A percentile compares a stretch with the other conserved stretches of the same genome.
phyloP scores from a whole-genome alignment of 1,140 invertebrate genomes.

The Heliothis subflexa region DNA sequence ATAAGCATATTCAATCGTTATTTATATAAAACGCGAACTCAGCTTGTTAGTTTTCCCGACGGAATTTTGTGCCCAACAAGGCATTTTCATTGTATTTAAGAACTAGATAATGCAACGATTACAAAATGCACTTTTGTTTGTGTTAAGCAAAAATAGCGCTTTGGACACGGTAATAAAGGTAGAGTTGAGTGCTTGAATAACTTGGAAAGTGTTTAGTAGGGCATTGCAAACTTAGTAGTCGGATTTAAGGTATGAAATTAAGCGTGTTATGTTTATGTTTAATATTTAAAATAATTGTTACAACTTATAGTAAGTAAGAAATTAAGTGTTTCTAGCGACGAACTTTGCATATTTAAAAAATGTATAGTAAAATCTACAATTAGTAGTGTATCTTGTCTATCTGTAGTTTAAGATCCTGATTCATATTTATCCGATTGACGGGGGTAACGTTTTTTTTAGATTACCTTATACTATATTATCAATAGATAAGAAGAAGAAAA shows the following conservation, averaged over 20 bases:
- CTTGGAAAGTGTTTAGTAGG: constrained; percentile 42
- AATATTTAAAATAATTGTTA: neutral
- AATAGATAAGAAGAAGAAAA: no score
- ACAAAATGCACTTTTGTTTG: constrained; percentile 16
- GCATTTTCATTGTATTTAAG: constrained; percentile 40
- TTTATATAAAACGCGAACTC: constrained; percentile 23
- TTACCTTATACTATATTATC: no score
- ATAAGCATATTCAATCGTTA: constrained; percentile 3
- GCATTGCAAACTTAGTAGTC: constrained; percentile 36
- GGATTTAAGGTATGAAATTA: constrained; percentile 16
- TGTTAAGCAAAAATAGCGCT: constrained; percentile 9
- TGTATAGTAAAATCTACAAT: no score
- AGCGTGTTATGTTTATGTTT: constrained; percentile 1
- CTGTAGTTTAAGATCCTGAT: no score
- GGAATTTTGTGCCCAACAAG: constrained; percentile 38
- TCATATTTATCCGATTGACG: no score
- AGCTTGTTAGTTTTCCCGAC: constrained; percentile 34
- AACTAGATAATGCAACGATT: constrained; percentile 41
- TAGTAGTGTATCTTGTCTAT: no score
- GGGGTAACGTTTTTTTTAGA: no score
- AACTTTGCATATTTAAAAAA: no score
- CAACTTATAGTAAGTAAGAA: no score
- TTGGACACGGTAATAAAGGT: neutral
- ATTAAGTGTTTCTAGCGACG: no score
- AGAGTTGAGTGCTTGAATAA: constrained; percentile 1